A percentile compares a stretch with the other conserved stretches of the same genome.
These are phyloP conservation scores for Podarcis cretensis DNA, from an alignment of 2,113 vertebrate genomes.

Conservation along the genomic window DNA sequence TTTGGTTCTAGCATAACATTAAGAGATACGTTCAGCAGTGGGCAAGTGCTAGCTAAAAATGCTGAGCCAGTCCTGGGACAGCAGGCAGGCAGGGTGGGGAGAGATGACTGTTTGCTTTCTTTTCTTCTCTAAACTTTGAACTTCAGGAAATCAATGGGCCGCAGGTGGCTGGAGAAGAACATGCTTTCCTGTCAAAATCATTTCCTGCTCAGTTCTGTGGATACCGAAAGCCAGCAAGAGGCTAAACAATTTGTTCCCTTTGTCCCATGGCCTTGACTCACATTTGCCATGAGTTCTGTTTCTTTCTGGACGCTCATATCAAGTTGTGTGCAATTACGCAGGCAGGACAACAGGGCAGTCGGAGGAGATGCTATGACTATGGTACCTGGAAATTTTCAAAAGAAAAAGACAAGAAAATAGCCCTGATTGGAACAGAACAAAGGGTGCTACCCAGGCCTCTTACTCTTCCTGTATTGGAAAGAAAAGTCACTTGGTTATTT, in stretches of 20 bases:
- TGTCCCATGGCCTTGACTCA: background rate
- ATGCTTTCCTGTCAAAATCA: slow-evolving; percentile 14
- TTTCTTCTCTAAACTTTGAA: slow-evolving; percentile 13
- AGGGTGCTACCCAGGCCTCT: background rate
- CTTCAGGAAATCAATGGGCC: background rate
- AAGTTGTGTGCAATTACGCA: background rate
- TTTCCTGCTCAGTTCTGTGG: background rate
- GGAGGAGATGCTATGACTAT: background rate
- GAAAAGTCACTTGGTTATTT: background rate
- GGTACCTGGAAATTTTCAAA: slow-evolving; percentile 4
- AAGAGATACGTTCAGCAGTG: background rate
- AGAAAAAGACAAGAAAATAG: background rate
- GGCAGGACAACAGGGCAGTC: background rate
- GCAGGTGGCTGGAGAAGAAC: slow-evolving; percentile 39
- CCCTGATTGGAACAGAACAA: slow-evolving; percentile 1
- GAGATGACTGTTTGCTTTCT: background rate
- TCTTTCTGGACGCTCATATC: rapidly evolving
- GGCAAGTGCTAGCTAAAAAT: background rate
- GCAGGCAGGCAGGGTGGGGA: background rate
- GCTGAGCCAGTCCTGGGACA: background rate
- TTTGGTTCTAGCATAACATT: background rate
- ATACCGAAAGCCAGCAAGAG: background rate
- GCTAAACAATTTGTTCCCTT: background rate
- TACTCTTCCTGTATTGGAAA: background rate
- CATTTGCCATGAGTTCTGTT: background rate